Evolutionary conservation across 2,113 vertebrate genomes (phyloP).

Genomic region (Pyxicephalus adspersus): DNA sequence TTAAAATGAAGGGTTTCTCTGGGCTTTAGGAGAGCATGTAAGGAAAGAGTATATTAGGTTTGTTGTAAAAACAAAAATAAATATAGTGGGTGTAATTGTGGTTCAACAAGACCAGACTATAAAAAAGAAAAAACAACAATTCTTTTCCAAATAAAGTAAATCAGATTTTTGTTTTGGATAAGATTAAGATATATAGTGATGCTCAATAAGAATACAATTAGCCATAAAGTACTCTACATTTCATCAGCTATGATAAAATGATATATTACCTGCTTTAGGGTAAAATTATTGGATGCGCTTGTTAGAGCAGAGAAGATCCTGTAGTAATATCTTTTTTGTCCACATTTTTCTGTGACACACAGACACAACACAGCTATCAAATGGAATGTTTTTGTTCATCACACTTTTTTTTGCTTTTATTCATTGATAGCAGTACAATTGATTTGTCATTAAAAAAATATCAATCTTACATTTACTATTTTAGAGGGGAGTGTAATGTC

Average conservation of each 20-base stretch:
- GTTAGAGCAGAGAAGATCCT: background rate
- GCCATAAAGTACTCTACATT: conserved; percentile 18
- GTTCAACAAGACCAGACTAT: background rate
- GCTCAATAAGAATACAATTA: background rate
- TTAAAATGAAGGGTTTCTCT: no score
- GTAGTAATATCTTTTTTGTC: conserved; percentile 9
- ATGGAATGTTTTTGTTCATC: conserved; percentile 20
- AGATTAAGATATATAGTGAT: background rate
- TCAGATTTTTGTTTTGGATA: conserved; percentile 29
- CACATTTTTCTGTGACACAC: conserved; percentile 2
- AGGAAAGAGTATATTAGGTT: background rate
- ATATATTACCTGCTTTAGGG: conserved; percentile 15
- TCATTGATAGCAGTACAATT: conserved; percentile 21
- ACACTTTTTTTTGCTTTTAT: conserved; percentile 2
- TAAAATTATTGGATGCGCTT: conserved; percentile 5
- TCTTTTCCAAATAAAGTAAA: conserved; percentile 29
- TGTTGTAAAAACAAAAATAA: conserved; percentile 12
- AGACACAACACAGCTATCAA: conserved; percentile 11
- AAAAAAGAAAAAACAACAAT: background rate
- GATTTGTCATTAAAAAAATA: background rate
- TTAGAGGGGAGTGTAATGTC: conserved; percentile 1
- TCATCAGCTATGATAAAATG: conserved; percentile 20
- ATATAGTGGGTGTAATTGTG: conserved; percentile 7
- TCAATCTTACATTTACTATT: conserved; percentile 7
- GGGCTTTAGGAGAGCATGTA: background rate